These are phyloP conservation scores for Drosophila watanabei DNA, from an alignment of 1,140 invertebrate genomes.

Conservation along the genomic window DNA sequence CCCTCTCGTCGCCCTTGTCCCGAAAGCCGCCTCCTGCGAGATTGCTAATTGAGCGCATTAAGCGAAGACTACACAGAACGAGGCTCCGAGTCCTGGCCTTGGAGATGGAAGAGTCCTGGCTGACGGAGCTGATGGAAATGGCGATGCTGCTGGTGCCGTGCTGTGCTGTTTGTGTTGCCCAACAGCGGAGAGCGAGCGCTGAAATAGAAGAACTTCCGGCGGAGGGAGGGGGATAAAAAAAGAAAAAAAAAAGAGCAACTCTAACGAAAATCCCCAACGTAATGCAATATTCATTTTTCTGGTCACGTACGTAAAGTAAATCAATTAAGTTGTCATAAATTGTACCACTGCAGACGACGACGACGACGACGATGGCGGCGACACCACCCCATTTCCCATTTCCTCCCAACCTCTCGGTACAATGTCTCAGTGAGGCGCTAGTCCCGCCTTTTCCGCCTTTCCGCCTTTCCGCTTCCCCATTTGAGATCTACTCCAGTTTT, in stretches of 20 bases:
- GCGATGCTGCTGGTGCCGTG: neutral
- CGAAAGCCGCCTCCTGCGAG: slow-evolving; percentile 24
- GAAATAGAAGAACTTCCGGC: slow-evolving; percentile 80
- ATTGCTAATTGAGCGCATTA: slow-evolving; percentile 66
- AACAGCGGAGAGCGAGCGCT: slow-evolving; percentile 47
- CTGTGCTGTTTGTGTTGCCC: slow-evolving; percentile 35
- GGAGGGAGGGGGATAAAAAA: neutral
- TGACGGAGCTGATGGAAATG: slow-evolving; percentile 3
- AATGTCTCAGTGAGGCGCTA: slow-evolving; percentile 15
- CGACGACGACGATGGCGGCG: slow-evolving; percentile 7
- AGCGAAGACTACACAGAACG: slow-evolving; percentile 34
- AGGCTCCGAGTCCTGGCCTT: slow-evolving; percentile 10
- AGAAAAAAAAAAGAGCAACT: slow-evolving; percentile 33
- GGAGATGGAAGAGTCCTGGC: slow-evolving; percentile 6
- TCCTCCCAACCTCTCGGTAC: neutral
- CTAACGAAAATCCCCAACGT: slow-evolving; percentile 79
- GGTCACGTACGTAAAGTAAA: slow-evolving; percentile 84
- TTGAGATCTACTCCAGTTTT: slow-evolving; percentile 32
- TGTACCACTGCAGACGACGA: slow-evolving; percentile 75
- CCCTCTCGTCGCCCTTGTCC: neutral
- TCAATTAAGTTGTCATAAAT: slow-evolving; percentile 85
- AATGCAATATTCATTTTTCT: slow-evolving; percentile 85
- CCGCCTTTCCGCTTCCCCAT: slow-evolving; percentile 9
- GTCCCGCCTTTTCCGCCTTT: slow-evolving; percentile 13
- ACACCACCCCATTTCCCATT: neutral